Percentiles rank a stretch among this genome's conserved stretches.
Evolutionary conservation across 2,888 invertebrate genomes (phyloP).

Genomic region (Drosophila leonis): DNA sequence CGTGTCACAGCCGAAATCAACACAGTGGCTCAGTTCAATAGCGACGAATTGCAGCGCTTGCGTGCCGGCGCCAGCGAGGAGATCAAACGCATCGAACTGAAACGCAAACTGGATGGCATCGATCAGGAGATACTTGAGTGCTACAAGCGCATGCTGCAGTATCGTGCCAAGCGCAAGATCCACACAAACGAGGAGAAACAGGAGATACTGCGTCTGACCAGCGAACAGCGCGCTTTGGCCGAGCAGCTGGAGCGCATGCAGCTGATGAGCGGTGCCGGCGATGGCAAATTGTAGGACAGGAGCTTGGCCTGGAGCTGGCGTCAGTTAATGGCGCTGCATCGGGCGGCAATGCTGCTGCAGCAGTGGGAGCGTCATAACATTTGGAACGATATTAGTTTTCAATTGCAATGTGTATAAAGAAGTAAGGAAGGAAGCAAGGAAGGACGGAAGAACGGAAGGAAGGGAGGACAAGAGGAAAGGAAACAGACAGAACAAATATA

Average conservation of each 20-base stretch:
- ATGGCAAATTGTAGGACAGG: slow-evolving; percentile 74
- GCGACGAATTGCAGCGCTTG: slow-evolving; percentile 89
- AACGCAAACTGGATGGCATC: slow-evolving; percentile 90
- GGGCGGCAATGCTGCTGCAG: slow-evolving; percentile 55
- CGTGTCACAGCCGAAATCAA: slow-evolving; percentile 93
- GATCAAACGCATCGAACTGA: slow-evolving; percentile 91
- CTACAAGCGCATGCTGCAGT: slow-evolving; percentile 92
- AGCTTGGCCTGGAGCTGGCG: slow-evolving; percentile 75
- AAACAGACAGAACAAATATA: not conserved
- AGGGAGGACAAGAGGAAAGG: too few relatives aligned
- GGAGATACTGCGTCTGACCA: slow-evolving; percentile 90
- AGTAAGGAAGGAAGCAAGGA: not conserved
- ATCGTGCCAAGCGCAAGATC: slow-evolving; percentile 93
- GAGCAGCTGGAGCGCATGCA: slow-evolving; percentile 83
- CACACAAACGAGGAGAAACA: slow-evolving; percentile 93
- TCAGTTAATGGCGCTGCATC: slow-evolving; percentile 75
- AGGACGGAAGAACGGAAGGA: too few relatives aligned
- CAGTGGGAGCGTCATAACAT: slow-evolving; percentile 53
- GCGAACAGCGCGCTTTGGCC: slow-evolving; percentile 87
- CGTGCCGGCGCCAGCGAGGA: slow-evolving; percentile 91
- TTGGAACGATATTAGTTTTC: slow-evolving; percentile 49
- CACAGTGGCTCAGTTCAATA: slow-evolving; percentile 92
- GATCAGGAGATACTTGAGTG: slow-evolving; percentile 93
- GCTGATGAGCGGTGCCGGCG: slow-evolving; percentile 24
- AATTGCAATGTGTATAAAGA: slow-evolving; percentile 59